A percentile compares a stretch with the other conserved stretches of the same genome.
Evolutionary conservation across 2,113 vertebrate genomes (phyloP).

Genomic region (Lichenostomus cassidix): DNA sequence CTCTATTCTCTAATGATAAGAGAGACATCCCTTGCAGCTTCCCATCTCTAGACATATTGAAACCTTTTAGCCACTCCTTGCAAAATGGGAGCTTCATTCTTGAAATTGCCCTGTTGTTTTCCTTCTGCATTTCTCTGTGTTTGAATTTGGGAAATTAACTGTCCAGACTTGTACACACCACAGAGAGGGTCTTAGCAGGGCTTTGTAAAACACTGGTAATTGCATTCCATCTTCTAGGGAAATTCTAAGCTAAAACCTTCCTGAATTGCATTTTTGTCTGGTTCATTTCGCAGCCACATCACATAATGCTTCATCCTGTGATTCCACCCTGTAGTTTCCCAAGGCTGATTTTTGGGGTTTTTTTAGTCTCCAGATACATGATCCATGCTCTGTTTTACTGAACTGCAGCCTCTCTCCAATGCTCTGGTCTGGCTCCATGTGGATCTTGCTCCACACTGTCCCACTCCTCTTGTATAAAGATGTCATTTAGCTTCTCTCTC

Average conservation of each 20-base stretch:
- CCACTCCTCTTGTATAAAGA: not conserved
- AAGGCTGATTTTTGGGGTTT: not conserved
- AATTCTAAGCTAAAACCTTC: not conserved
- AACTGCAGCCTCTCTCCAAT: not conserved
- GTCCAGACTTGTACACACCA: not conserved
- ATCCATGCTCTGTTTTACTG: not conserved
- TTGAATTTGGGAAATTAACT: not conserved
- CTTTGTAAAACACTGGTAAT: not conserved
- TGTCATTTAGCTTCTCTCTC: not conserved
- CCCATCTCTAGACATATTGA: not conserved
- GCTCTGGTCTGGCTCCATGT: rapidly evolving
- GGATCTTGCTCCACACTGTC: not conserved
- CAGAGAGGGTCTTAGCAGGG: not conserved
- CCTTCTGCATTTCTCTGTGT: not conserved
- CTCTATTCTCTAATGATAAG: not conserved
- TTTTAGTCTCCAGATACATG: rapidly evolving
- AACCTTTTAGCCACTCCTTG: conserved; percentile 19
- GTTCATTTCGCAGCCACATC: not conserved
- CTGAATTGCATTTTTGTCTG: not conserved
- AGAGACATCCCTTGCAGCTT: not conserved
- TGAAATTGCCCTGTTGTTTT: not conserved
- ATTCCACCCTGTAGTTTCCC: not conserved
- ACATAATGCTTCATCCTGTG: not conserved
- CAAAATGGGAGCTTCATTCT: not conserved
- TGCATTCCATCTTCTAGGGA: not conserved